These are phyloP conservation scores for Oncopodura yosiiana DNA, from an alignment of 1,140 invertebrate genomes.

Conservation along the genomic window DNA sequence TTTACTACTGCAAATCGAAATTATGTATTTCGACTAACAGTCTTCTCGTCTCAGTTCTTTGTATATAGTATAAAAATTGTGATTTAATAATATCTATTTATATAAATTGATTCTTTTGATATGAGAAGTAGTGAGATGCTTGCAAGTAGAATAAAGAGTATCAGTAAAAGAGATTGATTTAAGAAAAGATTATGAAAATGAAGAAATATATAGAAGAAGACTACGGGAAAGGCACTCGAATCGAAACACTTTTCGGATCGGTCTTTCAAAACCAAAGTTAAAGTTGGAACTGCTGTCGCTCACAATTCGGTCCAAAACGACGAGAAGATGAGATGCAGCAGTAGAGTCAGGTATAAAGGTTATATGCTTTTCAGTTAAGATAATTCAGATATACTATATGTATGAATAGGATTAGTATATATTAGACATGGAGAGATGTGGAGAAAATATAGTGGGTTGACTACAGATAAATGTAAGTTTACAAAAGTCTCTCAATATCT, in stretches of 20 bases:
- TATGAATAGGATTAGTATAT: not conserved
- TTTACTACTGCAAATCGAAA: no score
- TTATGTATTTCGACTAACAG: no score
- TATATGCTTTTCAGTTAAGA: no score
- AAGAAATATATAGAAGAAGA: not conserved
- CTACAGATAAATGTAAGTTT: not conserved
- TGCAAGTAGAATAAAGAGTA: no score
- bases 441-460: not conserved
- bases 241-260: slow-evolving; percentile 15
- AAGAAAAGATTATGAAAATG: no score
- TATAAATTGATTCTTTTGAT: no score
- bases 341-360: not conserved
- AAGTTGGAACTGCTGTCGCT: slow-evolving; percentile 14
- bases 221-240: slow-evolving; percentile 24
- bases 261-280: slow-evolving; percentile 25
- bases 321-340: not conserved
- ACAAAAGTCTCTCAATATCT: not conserved
- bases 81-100: no score
- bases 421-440: not conserved
- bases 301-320: not conserved
- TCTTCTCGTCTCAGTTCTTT: no score
- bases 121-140: no score
- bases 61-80: no score
- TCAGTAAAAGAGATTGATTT: no score
- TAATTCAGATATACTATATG: no score